Percentiles rank a stretch among this genome's conserved stretches.
These are phyloP conservation scores for Leptatherina wallacei DNA, from an alignment of 2,797 vertebrate genomes.

Conservation along the genomic window DNA sequence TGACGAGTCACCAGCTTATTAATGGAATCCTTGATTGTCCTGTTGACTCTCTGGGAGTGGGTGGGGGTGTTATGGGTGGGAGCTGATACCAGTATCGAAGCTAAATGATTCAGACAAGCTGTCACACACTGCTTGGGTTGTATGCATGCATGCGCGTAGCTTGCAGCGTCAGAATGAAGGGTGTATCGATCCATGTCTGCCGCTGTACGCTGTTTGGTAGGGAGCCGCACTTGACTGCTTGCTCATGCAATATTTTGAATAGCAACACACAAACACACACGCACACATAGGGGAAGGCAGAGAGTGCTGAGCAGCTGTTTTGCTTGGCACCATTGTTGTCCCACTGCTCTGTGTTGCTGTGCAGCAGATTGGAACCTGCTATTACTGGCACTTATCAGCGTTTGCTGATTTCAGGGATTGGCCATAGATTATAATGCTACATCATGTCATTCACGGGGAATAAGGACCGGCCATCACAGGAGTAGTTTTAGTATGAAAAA, in stretches of 20 bases:
- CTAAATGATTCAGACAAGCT: conserved; percentile 46
- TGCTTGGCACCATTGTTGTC: conserved; percentile 32
- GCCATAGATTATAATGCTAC: conserved; percentile 50
- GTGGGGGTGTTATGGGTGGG: conserved; percentile 23
- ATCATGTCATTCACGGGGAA: conserved; percentile 43
- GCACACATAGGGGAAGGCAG: background rate
- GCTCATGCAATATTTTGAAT: conserved; percentile 60
- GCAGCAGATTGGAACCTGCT: conserved; percentile 58
- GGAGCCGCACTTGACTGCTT: conserved; percentile 43
- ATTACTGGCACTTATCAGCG: conserved; percentile 55
- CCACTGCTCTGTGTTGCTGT: conserved; percentile 40
- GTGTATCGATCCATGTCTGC: conserved; percentile 57
- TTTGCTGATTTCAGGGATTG: conserved; percentile 38
- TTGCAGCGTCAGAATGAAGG: conserved; percentile 47
- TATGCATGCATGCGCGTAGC: conserved; percentile 25
- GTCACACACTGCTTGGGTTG: conserved; percentile 16
- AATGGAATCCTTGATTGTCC: conserved; percentile 62
- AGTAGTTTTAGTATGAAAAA: conserved; percentile 45
- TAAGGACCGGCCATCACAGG: conserved; percentile 15
- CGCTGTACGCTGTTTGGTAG: conserved; percentile 30
- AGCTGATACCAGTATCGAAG: conserved; percentile 34
- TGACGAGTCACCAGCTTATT: conserved; percentile 65
- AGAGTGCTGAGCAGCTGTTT: conserved; percentile 72
- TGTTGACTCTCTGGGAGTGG: conserved; percentile 35
- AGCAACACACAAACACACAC: conserved; percentile 14